Conservation (phyloP, 2,888 invertebrate genomes). For the Dolomedes plantarius region DNA sequence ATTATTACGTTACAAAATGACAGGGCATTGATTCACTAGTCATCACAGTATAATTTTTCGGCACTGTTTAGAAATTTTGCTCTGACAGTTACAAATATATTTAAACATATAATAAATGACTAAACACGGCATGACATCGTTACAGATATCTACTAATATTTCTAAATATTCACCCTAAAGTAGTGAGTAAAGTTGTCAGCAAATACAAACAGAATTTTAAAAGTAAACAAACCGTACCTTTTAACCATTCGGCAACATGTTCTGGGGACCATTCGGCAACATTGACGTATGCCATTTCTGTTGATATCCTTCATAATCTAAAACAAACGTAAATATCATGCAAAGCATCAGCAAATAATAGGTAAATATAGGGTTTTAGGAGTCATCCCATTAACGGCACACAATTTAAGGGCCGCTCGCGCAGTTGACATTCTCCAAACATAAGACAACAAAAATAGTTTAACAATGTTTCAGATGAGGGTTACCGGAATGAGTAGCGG, state of each 20-base stretch:
- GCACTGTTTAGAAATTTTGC: too few relatives aligned
- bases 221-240: constrained; percentile 81
- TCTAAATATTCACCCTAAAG: too few relatives aligned
- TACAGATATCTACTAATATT: too few relatives aligned
- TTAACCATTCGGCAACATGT: constrained; percentile 92
- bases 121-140: too few relatives aligned
- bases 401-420: not conserved
- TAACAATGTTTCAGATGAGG: constrained; percentile 13
- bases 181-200: too few relatives aligned
- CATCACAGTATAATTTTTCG: too few relatives aligned
- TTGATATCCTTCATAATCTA: constrained; percentile 35
- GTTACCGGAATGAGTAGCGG: not conserved
- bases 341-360: constrained; percentile 7
- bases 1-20: too few relatives aligned
- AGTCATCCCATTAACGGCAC: not conserved
- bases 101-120: too few relatives aligned
- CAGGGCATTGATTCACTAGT: too few relatives aligned
- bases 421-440: constrained; percentile 5
- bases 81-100: too few relatives aligned
- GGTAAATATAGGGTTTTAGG: not conserved
- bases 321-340: not conserved
- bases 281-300: constrained; percentile 86
- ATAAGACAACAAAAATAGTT: not conserved
- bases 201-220: not conserved
- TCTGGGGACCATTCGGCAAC: constrained; percentile 93